Base-by-base conservation (phyloP, 2,113 vertebrate genomes). In the Ifrita kowaldi region DNA sequence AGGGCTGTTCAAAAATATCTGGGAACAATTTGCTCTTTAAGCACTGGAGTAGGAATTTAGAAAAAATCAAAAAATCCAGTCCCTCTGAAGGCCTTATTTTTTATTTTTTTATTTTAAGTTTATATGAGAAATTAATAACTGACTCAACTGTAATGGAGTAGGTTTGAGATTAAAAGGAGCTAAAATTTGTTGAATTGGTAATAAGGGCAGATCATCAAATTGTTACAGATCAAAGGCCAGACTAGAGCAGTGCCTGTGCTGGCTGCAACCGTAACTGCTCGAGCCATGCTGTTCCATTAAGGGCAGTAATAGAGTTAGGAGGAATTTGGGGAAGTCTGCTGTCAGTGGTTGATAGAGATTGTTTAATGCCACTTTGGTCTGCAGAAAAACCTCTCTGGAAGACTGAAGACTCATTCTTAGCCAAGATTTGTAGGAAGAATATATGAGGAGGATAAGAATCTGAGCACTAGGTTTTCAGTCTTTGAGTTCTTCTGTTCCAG, bases 51-150 rank as follows among this genome's bases (percentile, higher is more conserved):
- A 27, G 26, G 27, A 70, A 16, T 80, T 90, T 41, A 44, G n/a
- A 93, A 86, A 68, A 47, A 60, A 47, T 6, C 0, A 2, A 26
- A 55, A 83, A 53, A 53, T 33, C 32, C 13, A 53, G 46, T 82
- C 15, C n/a, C 24, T 91, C 33, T 84, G 19, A 86, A 96, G 56
- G 27, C 24, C 1, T 44, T 73, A 74, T 44, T 41, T 57, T 47
- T 86, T 30, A 46, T 46, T 46, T 60, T 26, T 47, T 86, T 32
- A 46, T 46, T 46, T 60, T 23, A 59, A 77, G 13, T 65, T 91
- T 86, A 33, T 69, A 65, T 71, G 74, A n/a, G 22, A 87, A 96
- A 96, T 68, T 79, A 93, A 47, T 69, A 87, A 89, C 37, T 83
- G 56, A 84, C 21, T 87, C 46, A 89, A 89, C 23, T 35, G 73